A percentile compares a stretch with the other conserved stretches of the same genome.
Conservation (phyloP, 2,113 vertebrate genomes). For the Greenwoodochromis staneri region DNA sequence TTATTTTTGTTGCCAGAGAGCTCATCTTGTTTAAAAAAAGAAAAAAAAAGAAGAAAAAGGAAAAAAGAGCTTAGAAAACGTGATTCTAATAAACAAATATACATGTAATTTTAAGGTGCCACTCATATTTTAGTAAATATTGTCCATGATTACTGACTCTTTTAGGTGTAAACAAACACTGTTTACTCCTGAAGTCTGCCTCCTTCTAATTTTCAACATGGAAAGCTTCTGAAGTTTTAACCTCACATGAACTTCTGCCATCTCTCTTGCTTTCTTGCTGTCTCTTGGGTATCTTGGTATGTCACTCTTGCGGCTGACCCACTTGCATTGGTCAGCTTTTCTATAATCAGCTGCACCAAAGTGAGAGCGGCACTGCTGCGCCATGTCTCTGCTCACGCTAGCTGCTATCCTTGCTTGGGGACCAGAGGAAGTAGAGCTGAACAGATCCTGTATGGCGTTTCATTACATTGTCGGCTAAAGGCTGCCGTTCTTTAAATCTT, state of each 20-base stretch:
- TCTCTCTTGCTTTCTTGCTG: neutral
- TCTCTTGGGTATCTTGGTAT: slow-evolving; percentile 2
- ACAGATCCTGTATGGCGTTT: slow-evolving; percentile 24
- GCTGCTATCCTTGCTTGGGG: slow-evolving; percentile 22
- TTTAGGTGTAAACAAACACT: neutral
- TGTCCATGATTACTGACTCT: neutral
- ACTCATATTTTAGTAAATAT: neutral
- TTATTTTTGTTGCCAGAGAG: neutral
- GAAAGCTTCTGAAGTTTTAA: neutral
- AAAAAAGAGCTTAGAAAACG: neutral
- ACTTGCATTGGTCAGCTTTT: slow-evolving; percentile 55
- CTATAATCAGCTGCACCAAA: slow-evolving; percentile 25
- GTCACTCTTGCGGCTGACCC: slow-evolving; percentile 44
- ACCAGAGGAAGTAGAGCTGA: slow-evolving; percentile 43
- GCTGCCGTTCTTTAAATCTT: neutral
- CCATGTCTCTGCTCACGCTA: slow-evolving; percentile 18
- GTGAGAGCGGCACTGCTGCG: slow-evolving; percentile 8
- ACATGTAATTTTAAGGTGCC: neutral
- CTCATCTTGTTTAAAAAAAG: neutral
- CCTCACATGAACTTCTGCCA: neutral
- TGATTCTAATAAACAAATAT: neutral
- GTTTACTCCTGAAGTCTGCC: neutral
- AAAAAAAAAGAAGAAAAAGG: neutral
- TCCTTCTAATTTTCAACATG: neutral
- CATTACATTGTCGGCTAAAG: neutral